Percentiles rank a stretch among this genome's conserved stretches.
phyloP scores from a whole-genome alignment of 2,888 invertebrate genomes.

The Chrysolina haemoptera region DNA sequence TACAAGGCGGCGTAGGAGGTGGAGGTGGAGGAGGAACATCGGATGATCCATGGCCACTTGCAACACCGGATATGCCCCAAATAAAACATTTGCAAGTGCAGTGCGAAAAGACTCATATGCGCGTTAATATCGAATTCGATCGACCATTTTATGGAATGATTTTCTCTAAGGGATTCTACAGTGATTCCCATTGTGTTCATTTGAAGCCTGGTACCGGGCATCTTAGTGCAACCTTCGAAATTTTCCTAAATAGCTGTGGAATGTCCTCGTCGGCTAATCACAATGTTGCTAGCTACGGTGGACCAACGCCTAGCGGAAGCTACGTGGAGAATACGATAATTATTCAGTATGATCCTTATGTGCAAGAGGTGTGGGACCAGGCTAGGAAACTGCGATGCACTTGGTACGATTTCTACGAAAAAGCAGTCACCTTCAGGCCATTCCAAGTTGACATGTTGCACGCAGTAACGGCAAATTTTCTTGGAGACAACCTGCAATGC shows the following conservation, averaged over 20 bases:
- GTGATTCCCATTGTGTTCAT: constrained; percentile 92
- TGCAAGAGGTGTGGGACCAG: constrained; percentile 97
- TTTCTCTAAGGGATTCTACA: constrained; percentile 94
- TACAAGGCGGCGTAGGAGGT: constrained; percentile 66
- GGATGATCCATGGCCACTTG: constrained; percentile 92
- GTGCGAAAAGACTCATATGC: constrained; percentile 96
- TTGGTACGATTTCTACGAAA: constrained; percentile 97
- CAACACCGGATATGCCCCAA: constrained; percentile 91
- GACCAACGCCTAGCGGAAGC: constrained; percentile 91
- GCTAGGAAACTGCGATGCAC: constrained; percentile 93
- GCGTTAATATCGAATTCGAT: constrained; percentile 95
- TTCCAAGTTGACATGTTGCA: constrained; percentile 97
- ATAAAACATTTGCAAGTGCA: constrained; percentile 95
- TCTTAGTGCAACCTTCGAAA: constrained; percentile 93
- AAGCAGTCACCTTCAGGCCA: constrained; percentile 93
- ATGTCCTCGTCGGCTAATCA: constrained; percentile 95
- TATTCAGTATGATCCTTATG: constrained; percentile 95
- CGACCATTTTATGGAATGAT: constrained; percentile 97
- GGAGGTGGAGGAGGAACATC: constrained; percentile 69
- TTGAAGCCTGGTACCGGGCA: constrained; percentile 93
- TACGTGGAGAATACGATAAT: constrained; percentile 96
- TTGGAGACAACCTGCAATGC: constrained; percentile 95
- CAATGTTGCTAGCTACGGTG: constrained; percentile 86
- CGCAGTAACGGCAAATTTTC: constrained; percentile 95
- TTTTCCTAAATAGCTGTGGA: constrained; percentile 93